Evolutionary conservation across 2,797 vertebrate genomes (phyloP), one percentile per base, ranked within the genome.

Genomic region (Artibeus lituratus): DNA sequence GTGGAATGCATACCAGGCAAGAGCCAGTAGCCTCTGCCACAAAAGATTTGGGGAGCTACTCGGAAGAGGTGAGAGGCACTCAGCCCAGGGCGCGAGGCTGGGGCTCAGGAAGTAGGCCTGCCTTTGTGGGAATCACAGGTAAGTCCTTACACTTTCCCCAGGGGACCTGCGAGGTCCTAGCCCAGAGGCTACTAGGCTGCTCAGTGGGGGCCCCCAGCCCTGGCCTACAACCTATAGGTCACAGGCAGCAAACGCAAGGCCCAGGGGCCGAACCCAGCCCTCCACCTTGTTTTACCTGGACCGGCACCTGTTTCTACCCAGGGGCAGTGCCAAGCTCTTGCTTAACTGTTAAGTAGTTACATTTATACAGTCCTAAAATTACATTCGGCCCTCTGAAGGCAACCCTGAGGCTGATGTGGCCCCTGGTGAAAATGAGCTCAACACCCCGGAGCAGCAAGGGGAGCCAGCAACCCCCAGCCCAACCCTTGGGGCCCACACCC

Each of bases 31-130:
- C 65, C 16, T 76, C 59, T 62, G 37, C 51, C 57, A 29, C 1
- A 8, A 32, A 24, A 57, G 12, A 35, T 42, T 80, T 26, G 15
- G 10, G 85, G 72, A 78, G 37, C 32, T 74, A 2, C 73, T 89
- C 59, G 15, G 51, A 35, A n/a, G 19, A 91, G 59, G 16, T 1
- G 19, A n/a, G 19, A 91, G 59, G 16, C 1, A 15, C 65, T 37
- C 24, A 5, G 29, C 53, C 12, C 26, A 14, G 42, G 39, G 16
- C 35, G 21, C 0, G 0, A 2, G 16, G 37, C 53, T 18, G 16
- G 5, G 21, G 44, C 57, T 81, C 51, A 29, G 57, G 44, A 74
- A 82, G 16, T 9, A 3, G 1, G 59, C 1, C 3, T 1, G 5
- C 26, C n/a, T 3, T 12, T 32, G 2, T 14, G 59, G 65, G n/a